Base-by-base conservation (phyloP, 2,888 invertebrate species). In the Peribatodes rhomboidaria region DNA sequence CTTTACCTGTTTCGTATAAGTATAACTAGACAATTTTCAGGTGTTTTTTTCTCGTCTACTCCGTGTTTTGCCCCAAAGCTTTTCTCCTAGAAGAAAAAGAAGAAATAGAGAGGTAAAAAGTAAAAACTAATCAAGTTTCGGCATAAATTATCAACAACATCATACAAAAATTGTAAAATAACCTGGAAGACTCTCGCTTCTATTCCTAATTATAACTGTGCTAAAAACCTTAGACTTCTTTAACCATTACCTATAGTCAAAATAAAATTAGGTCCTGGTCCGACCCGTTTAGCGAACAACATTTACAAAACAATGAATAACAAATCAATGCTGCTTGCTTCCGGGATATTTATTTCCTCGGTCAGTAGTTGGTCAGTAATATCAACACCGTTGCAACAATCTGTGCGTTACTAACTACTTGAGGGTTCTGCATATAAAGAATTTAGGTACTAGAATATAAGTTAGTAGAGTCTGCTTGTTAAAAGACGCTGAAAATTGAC, bases 271-370 rank as follows among this genome's bases (percentile, higher is more conserved):
- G 22, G 37, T 41, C 18, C 9, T 22, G 14, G 22, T 39, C 22
- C 14, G 50, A 39, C 53, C 53, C 22, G 39, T 27, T 14, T 39
- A 44, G 18, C 44, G 10, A 52, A 52, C 46, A 55, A 44, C 54
- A 53, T 73, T 79, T 76, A 62, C 76, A 65, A 77, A 81, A 82
- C 79, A 81, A 78, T 76, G 76, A 78, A 72, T 75, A 73, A 75
- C 75, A 77, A 76, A 74, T 76, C 75, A 77, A 73, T 76, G 68
- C 49, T 61, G 54, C 65, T 56, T 47, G 70, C 70, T 83, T 84
- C 84, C 84, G 79, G 83, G 83, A 84, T 79, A 77, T 72, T 58
- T 76, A 71, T 75, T 81, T 81, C 84, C 82, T 72, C 69, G 68
- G 61, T 66, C 70, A 27, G 27, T 27, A 27, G 27, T 27, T 27